Conservation (phyloP, 2,797 vertebrate species). For the Hydrolagus colliei region DNA sequence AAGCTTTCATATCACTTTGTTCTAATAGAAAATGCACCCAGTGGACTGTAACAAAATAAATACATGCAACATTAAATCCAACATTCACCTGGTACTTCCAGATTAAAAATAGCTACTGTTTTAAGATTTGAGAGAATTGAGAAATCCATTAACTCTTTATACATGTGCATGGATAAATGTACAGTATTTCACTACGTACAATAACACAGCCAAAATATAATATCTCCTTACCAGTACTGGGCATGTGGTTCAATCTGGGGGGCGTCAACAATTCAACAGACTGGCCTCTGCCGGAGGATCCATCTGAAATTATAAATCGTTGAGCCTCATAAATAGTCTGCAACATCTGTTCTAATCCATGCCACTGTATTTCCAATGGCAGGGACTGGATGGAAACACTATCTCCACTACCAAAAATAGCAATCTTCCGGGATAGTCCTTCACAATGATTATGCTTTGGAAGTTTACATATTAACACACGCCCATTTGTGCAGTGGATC, state of each 20-base stretch:
- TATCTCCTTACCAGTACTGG: constrained; percentile 69
- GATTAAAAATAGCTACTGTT: no score
- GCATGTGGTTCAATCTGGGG: constrained; percentile 73
- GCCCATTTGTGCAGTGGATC: background rate
- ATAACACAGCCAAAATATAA: background rate
- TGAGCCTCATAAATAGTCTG: constrained; percentile 49
- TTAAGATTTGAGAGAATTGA: no score
- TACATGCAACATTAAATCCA: no score
- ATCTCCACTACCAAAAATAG: background rate
- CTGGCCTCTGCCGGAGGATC: constrained; percentile 75
- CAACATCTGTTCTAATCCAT: constrained; percentile 44
- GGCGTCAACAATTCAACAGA: constrained; percentile 78
- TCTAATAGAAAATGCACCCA: no score
- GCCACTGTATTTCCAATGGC: background rate
- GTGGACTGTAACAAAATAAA: no score
- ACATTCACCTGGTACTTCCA: no score
- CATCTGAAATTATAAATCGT: constrained; percentile 66
- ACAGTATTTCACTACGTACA: no score
- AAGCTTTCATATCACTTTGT: background rate
- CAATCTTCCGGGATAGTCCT: background rate
- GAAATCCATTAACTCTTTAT: no score
- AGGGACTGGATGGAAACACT: constrained; percentile 35
- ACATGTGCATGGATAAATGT: no score
- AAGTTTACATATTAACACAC: constrained; percentile 13
- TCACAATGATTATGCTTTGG: background rate